A percentile compares a stretch with the other conserved stretches of the same genome.
Conservation (phyloP, 2,113 vertebrate species). For the Puntigrus tetrazona region DNA sequence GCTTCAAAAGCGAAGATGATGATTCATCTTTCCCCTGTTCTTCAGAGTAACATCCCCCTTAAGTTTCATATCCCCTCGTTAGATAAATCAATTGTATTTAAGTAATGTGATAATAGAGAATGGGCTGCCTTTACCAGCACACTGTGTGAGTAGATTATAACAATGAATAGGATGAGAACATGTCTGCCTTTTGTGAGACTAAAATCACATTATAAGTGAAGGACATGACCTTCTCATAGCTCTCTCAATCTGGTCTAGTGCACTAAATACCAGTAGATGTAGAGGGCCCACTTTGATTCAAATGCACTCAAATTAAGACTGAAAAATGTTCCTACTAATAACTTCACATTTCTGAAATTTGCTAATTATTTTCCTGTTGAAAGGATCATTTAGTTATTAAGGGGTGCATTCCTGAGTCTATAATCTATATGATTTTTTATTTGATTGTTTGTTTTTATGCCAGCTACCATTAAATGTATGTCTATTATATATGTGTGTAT, state of each 20-base stretch:
- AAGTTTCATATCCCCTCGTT: conserved; percentile 40
- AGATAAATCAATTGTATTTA: conserved; percentile 52
- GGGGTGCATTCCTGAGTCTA: neutral
- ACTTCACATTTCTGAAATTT: conserved; percentile 15
- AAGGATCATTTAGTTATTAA: neutral
- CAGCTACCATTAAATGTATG: neutral
- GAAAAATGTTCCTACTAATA: conserved; percentile 17
- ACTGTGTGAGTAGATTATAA: conserved; percentile 48
- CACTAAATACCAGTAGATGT: conserved; percentile 42
- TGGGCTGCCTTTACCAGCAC: neutral
- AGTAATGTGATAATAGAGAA: conserved; percentile 55
- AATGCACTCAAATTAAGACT: conserved; percentile 12
- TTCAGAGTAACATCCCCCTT: conserved; percentile 28
- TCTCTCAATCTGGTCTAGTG: conserved; percentile 32
- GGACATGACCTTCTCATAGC: conserved; percentile 42
- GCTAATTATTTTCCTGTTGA: neutral
- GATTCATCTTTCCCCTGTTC: conserved; percentile 23
- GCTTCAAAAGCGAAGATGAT: neutral
- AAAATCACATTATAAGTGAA: conserved; percentile 46
- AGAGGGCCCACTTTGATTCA: conserved; percentile 21
- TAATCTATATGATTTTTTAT: neutral
- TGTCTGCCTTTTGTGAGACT: conserved; percentile 42
- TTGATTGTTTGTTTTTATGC: neutral
- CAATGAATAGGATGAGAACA: conserved; percentile 43
- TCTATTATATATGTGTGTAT: too few species aligned